These are phyloP conservation scores for Apaloderma vittatum DNA, from an alignment of 2,113 vertebrate species.

Conservation along the genomic window DNA sequence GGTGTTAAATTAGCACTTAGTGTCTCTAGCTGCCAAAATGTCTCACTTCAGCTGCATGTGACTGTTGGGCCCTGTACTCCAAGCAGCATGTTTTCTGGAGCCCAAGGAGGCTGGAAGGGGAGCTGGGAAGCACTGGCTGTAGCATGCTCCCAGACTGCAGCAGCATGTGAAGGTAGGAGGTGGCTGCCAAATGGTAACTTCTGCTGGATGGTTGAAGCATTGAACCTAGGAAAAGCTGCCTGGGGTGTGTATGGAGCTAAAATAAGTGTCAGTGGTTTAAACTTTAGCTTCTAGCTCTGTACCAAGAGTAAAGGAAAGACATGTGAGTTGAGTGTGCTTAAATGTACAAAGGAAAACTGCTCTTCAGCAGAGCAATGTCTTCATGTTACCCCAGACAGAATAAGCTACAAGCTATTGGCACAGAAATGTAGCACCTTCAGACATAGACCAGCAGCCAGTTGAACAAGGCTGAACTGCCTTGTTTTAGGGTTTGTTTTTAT, in stretches of 20 bases:
- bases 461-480: background rate
- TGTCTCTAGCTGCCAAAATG: background rate
- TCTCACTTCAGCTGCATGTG: background rate
- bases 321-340: background rate
- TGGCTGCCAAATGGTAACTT: background rate
- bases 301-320: background rate
- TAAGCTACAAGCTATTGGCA: background rate
- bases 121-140: accelerated
- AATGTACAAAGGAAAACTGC: background rate
- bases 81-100: background rate
- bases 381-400: background rate
- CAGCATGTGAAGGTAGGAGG: background rate
- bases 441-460: background rate
- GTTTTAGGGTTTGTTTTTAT: background rate
- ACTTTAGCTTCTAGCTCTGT: background rate
- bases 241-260: background rate
- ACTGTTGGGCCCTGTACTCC: background rate
- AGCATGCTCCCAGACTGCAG: accelerated
- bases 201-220: background rate
- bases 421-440: background rate
- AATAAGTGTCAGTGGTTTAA: background rate
- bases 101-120: background rate
- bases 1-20: background rate
- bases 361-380: background rate
- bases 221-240: background rate